Conservation (phyloP, 2,113 vertebrate species). For the Tamias sibiricus region DNA sequence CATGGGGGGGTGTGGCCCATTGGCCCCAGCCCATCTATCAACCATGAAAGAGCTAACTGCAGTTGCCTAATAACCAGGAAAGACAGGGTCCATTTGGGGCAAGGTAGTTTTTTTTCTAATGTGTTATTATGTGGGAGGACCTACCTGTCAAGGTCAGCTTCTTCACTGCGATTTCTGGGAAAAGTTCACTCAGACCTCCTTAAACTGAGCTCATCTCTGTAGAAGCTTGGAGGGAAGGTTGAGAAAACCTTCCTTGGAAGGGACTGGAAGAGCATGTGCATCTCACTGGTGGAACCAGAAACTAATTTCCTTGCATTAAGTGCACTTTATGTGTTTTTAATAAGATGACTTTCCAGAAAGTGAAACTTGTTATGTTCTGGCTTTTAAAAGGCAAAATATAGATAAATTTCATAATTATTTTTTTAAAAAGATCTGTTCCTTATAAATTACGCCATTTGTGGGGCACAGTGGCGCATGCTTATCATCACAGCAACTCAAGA, state of each 20-base stretch:
- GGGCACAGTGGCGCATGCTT: too few species aligned
- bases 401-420: conserved; percentile 88
- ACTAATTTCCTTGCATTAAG: conserved; percentile 81
- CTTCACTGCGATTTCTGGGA: conserved; percentile 30
- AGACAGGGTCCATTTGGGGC: background rate
- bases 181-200: background rate
- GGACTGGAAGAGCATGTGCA: background rate
- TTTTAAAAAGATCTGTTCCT: conserved; percentile 36
- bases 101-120: background rate
- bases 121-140: background rate
- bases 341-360: conserved; percentile 80
- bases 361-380: conserved; percentile 79
- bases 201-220: background rate
- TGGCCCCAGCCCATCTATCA: too few species aligned
- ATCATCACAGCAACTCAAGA: too few species aligned
- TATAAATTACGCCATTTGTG: too few species aligned
- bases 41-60: background rate
- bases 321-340: conserved; percentile 87
- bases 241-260: conserved; percentile 3
- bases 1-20: too few species aligned
- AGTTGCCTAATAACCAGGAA: background rate
- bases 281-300: conserved; percentile 33
- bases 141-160: background rate
- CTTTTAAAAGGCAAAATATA: conserved; percentile 83
- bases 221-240: background rate